phyloP scores from a whole-genome alignment of 1,140 invertebrate species.

The Periplaneta americana region DNA sequence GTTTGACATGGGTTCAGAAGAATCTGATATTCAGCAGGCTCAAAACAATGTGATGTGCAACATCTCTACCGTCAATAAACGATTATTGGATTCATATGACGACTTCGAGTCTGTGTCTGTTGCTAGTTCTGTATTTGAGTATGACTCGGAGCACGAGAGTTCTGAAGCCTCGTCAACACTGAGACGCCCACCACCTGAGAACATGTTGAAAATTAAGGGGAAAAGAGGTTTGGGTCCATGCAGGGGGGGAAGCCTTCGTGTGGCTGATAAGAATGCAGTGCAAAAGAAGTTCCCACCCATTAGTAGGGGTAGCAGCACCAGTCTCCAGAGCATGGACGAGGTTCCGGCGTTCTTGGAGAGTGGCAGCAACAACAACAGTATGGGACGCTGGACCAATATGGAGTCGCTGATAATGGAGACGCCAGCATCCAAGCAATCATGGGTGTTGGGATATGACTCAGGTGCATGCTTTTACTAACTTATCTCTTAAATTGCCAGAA shows the following conservation, averaged over 20 bases:
- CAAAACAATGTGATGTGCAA: not conserved
- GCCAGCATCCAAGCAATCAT: not conserved
- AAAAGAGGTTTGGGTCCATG: not conserved
- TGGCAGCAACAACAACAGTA: not conserved
- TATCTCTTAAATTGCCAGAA: not conserved
- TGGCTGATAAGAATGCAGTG: not conserved
- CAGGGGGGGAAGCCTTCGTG: not conserved
- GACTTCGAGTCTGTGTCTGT: not conserved
- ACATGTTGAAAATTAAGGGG: not conserved
- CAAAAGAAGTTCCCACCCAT: not conserved
- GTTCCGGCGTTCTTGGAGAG: not conserved
- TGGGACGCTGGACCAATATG: not conserved
- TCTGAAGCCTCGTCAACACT: not conserved
- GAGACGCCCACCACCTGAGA: not conserved
- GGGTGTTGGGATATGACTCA: not conserved
- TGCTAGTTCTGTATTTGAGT: constrained; percentile 1
- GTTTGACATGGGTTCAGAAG: not conserved
- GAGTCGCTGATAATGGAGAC: too few relatives aligned
- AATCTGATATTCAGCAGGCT: not conserved
- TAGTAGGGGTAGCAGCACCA: not conserved
- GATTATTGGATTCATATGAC: not conserved
- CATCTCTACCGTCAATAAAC: not conserved
- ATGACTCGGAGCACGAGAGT: constrained; percentile 2
- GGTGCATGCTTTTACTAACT: not conserved
- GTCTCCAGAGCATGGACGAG: constrained; percentile 6